Percentiles rank a stretch among this genome's conserved stretches.
Conservation (phyloP, 2,113 vertebrate genomes). For the Archocentrus centrarchus region DNA sequence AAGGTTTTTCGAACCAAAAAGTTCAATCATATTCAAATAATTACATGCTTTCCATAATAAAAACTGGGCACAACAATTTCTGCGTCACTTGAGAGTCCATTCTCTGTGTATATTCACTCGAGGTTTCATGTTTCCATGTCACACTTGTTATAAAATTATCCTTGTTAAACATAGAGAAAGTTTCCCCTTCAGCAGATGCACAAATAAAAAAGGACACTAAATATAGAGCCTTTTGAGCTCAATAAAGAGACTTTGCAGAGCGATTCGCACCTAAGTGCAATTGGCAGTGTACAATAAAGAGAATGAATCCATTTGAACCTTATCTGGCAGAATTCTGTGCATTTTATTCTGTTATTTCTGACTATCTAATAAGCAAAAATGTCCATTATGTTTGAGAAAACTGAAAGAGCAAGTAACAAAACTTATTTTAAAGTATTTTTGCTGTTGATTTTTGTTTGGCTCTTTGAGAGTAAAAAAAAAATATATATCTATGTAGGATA, state of each 20-base stretch:
- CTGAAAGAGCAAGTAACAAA: rapidly evolving
- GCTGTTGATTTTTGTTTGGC: too few relatives aligned
- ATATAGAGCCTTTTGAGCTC: background rate
- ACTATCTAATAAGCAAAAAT: background rate
- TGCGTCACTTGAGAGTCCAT: background rate
- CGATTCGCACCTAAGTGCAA: too few relatives aligned
- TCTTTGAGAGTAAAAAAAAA: rapidly evolving
- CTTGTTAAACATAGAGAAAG: background rate
- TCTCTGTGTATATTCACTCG: rapidly evolving
- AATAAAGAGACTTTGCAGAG: too few relatives aligned
- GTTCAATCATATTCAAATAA: background rate
- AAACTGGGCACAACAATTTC: background rate
- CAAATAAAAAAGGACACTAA: too few relatives aligned
- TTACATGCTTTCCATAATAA: background rate
- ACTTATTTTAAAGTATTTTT: background rate
- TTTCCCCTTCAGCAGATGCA: background rate
- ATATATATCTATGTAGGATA: background rate
- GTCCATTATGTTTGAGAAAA: background rate
- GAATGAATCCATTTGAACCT: too few relatives aligned
- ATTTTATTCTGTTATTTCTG: background rate
- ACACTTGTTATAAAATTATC: background rate
- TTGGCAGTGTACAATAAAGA: too few relatives aligned
- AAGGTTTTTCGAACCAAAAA: background rate
- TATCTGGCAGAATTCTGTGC: background rate
- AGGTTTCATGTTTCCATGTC: background rate